Base-by-base conservation (phyloP, 2,797 vertebrate species). In the Cirrhinus molitorella region DNA sequence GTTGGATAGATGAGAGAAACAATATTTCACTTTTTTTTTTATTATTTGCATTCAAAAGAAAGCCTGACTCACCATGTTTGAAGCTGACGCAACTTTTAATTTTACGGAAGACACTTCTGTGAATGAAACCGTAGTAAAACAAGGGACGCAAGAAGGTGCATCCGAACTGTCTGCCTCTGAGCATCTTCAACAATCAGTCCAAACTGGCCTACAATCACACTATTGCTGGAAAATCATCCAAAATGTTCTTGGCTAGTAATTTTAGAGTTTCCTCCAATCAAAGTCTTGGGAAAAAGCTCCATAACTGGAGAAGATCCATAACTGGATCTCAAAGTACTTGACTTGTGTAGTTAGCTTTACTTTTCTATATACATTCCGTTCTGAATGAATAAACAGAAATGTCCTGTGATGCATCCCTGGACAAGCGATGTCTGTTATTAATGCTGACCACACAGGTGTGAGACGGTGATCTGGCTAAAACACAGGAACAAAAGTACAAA, bases 71-170 rank as follows among this genome's bases (percentile, higher is more conserved):
- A 97, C 96, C 96, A 91, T 94, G 96, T 83, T 94, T 95, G 90
- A 96, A 96, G 91, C 91, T 93, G 89, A 97, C 90, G 79, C 96
- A 98, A 47, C 94, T 92, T 81, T 93, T 94, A 85, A 97, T 96
- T 94, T 95, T 97, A 92, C 92, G 91, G 75, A 97, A 95, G 81
- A 97, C 93, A 66, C 91, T 94, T 91, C 94, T 95, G 65, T 95
- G 94, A 83, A 96, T 93, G 87, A 94, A 94, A 88, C 91, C 93
- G 83, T 93, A 90, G 80, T 95, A 95, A 2, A 93, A 88, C 83
- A 96, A 93, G 81, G 95, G 91, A 87, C 92, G 92, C 23, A 94
- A 91, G 57, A 94, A 90, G 86, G 93, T 92, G 49, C 92, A 89
- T 88, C 93, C 95, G 16, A 91, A 88, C 89, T 86, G 91, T 82